A percentile compares a stretch with the other conserved stretches of the same genome.
Conservation (phyloP, 2,888 invertebrate species). For the Erpobdella octoculata region DNA sequence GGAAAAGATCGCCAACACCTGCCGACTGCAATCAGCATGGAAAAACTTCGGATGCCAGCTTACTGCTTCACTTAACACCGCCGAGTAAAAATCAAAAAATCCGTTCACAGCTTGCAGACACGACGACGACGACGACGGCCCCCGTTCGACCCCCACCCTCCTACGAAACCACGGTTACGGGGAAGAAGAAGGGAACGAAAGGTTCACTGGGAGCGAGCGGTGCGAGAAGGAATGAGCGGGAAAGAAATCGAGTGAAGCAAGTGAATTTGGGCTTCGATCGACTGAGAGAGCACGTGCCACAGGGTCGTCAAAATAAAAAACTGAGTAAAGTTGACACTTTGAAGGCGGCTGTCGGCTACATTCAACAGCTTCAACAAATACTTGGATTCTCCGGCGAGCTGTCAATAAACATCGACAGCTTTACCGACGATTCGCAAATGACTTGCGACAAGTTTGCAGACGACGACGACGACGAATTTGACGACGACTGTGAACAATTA, state of each 20-base stretch:
- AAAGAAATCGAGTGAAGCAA: conserved; percentile 85
- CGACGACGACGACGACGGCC: neutral
- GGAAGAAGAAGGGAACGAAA: neutral
- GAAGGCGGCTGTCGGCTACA: conserved; percentile 48
- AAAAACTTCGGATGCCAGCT: neutral
- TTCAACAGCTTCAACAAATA: conserved; percentile 44
- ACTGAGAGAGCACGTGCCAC: conserved; percentile 48
- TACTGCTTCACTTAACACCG: too few relatives aligned
- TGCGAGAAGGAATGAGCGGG: conserved; percentile 81
- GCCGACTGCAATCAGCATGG: neutral
- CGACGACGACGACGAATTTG: conserved; percentile 8
- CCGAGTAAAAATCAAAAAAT: neutral
- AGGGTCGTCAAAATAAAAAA: conserved; percentile 44
- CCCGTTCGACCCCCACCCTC: neutral
- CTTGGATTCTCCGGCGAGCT: conserved; percentile 39
- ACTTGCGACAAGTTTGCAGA: neutral
- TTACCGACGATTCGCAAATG: neutral
- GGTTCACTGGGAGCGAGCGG: conserved; percentile 48
- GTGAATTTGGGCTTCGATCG: conserved; percentile 49
- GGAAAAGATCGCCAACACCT: neutral
- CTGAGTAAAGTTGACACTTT: conserved; percentile 50
- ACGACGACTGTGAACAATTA: neutral
- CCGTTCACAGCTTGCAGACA: neutral
- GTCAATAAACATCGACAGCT: neutral
- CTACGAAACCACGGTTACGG: neutral